A percentile compares a stretch with the other conserved stretches of the same genome.
These are phyloP conservation scores for Norana najaformis DNA, from an alignment of 2,888 invertebrate genomes.

Conservation along the genomic window DNA sequence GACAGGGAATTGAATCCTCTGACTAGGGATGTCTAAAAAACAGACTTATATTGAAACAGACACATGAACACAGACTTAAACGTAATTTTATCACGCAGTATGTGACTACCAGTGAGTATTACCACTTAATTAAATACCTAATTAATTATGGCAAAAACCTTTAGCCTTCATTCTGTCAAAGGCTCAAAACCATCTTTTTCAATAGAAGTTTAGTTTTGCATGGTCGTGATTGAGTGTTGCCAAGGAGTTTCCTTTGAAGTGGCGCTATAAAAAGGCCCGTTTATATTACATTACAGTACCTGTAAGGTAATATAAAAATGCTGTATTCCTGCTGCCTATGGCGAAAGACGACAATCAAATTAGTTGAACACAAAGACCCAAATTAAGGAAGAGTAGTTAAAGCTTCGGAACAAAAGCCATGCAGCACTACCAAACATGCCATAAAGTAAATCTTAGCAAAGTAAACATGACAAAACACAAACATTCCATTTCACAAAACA, in stretches of 20 bases:
- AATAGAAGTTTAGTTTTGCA: no score
- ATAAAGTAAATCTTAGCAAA: neutral
- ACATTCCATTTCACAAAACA: neutral
- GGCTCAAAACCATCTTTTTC: no score
- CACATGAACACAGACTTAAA: neutral
- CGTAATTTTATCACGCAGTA: no score
- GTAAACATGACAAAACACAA: neutral
- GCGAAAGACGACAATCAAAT: neutral
- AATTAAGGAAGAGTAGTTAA: neutral
- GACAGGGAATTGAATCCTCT: neutral
- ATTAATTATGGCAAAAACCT: no score
- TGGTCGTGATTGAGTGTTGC: no score
- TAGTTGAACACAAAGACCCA: neutral
- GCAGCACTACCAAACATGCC: neutral
- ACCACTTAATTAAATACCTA: no score
- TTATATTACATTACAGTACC: neutral
- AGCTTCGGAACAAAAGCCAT: neutral
- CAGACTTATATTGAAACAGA: neutral
- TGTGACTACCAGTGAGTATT: no score
- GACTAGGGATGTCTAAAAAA: slow-evolving; percentile 4
- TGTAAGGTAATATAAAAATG: neutral
- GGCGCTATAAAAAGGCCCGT: no score
- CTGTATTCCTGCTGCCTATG: neutral
- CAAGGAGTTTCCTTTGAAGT: no score
- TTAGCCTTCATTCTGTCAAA: no score